Evolutionary conservation across 37 sponge, comb jelly and placozoan species (phyloP).

Genomic region (Beroe forskalii): DNA sequence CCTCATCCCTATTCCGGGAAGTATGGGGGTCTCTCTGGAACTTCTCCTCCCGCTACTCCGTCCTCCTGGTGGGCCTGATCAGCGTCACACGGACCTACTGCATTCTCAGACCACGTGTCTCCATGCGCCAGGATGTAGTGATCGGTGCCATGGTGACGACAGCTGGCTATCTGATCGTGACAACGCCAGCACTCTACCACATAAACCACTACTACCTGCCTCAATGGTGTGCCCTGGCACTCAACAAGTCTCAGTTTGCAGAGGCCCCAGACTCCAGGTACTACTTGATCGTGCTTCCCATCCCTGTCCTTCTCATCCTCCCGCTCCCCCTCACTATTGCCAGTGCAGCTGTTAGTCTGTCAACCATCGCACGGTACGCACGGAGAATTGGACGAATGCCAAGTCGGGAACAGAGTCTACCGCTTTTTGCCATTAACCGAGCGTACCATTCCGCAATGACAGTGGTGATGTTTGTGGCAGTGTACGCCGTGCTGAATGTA

Average conservation of each 20-base stretch:
- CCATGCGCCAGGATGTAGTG: neutral
- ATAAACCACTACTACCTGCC: slow-evolving; percentile 24
- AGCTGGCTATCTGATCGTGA: neutral
- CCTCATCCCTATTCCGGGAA: neutral
- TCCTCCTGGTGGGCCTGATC: neutral
- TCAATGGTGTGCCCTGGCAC: slow-evolving; percentile 48
- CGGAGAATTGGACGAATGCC: neutral
- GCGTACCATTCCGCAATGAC: neutral
- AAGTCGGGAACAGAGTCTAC: neutral
- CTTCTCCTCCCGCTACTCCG: slow-evolving; percentile 41
- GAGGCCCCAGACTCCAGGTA: neutral
- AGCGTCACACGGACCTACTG: slow-evolving; percentile 8
- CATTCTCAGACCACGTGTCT: neutral
- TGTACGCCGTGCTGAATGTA: neutral
- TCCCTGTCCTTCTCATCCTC: neutral
- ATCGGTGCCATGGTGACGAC: neutral
- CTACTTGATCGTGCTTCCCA: slow-evolving; percentile 35
- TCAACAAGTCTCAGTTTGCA: slow-evolving; percentile 17
- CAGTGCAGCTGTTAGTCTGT: neutral
- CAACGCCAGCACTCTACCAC: slow-evolving; percentile 42
- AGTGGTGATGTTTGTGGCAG: neutral
- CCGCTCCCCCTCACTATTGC: neutral
- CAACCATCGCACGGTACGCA: neutral
- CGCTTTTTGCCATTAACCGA: neutral
- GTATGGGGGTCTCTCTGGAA: slow-evolving; percentile 46